phyloP scores from a whole-genome alignment of 2,797 vertebrate species.

The Capromys pilorides region DNA sequence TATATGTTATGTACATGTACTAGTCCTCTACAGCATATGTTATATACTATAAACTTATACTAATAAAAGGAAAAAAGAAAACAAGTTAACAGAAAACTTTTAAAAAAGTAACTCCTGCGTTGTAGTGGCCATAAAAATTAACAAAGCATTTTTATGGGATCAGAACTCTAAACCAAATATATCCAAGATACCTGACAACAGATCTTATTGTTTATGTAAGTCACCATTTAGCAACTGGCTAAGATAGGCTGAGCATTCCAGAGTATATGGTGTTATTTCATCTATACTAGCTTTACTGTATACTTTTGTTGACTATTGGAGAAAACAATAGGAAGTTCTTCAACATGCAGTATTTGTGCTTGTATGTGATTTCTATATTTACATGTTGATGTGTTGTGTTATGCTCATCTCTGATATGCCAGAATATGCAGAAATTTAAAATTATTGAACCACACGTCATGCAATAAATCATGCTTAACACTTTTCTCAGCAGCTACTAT shows the following conservation, averaged over 20 bases:
- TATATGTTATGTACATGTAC: neutral
- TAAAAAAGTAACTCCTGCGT: neutral
- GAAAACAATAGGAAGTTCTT: neutral
- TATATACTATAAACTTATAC: neutral
- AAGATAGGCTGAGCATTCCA: neutral
- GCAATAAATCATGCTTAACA: neutral
- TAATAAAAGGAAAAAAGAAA: neutral
- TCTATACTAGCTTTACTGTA: neutral
- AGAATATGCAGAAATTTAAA: neutral
- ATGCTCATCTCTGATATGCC: neutral
- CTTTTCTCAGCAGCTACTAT: neutral
- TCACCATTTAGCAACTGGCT: neutral
- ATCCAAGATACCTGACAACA: neutral
- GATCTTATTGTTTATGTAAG: neutral
- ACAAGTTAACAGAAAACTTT: neutral
- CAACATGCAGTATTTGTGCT: neutral
- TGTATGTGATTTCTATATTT: neutral
- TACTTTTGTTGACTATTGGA: neutral
- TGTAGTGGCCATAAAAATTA: conserved; percentile 28
- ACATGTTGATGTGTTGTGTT: neutral
- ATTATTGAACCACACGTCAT: neutral
- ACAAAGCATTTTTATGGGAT: neutral
- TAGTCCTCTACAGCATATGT: neutral
- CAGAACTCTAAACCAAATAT: conserved; percentile 8
- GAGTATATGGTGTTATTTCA: neutral